Evolutionary conservation across 2,888 invertebrate species (phyloP).

Genomic region (Clusia tigrina): DNA sequence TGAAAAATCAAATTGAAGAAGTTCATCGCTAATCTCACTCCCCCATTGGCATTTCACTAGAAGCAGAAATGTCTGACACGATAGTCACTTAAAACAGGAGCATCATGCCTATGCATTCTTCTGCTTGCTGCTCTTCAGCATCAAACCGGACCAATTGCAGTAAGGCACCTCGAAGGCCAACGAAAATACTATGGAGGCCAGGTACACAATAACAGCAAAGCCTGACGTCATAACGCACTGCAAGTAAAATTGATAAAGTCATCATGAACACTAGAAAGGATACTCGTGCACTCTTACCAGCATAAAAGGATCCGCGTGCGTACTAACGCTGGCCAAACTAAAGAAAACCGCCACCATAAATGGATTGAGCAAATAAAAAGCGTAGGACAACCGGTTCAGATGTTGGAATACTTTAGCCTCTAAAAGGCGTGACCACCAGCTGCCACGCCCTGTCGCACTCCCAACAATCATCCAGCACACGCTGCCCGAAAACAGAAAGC

Average conservation of each 20-base stretch:
- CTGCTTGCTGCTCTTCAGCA: conserved; percentile 39
- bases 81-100: conserved; percentile 30
- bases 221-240: conserved; percentile 59
- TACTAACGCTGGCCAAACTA: conserved; percentile 58
- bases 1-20: background rate
- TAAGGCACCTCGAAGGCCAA: conserved; percentile 61
- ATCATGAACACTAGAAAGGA: background rate
- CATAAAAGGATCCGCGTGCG: conserved; percentile 62
- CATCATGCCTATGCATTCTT: conserved; percentile 43
- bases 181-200: conserved; percentile 57
- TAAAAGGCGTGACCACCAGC: conserved; percentile 61
- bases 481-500: conserved; percentile 67
- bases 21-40: background rate
- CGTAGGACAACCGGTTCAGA: conserved; percentile 69
- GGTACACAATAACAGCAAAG: conserved; percentile 58
- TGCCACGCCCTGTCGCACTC: conserved; percentile 67
- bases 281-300: conserved; percentile 46
- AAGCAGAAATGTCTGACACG: no score
- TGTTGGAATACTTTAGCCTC: conserved; percentile 62
- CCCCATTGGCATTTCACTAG: no score
- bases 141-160: conserved; percentile 55
- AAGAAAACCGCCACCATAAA: conserved; percentile 66
- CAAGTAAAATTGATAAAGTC: conserved; percentile 1
- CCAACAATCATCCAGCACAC: conserved; percentile 69
- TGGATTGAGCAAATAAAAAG: conserved; percentile 70